Percentiles rank a stretch among this genome's conserved stretches.
These are phyloP conservation scores for Scomber japonicus DNA, from an alignment of 2,113 vertebrate species.

Conservation along the genomic window DNA sequence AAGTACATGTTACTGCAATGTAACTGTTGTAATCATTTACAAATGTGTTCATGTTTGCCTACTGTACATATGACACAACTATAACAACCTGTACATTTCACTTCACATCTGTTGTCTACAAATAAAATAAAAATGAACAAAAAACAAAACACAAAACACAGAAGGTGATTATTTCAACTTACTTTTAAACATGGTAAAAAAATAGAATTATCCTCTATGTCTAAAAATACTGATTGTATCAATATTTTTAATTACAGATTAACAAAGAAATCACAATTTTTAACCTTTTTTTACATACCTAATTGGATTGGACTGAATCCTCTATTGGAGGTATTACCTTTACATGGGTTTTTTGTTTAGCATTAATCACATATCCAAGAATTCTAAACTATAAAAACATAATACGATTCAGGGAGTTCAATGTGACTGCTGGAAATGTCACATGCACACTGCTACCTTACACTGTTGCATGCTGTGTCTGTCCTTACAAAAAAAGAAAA, in stretches of 20 bases:
- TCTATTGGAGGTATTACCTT: background rate
- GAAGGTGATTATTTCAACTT: background rate
- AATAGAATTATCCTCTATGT: background rate
- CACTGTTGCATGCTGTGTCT: conserved; percentile 42
- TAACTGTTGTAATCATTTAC: background rate
- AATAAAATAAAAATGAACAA: background rate
- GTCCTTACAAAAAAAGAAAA: conserved; percentile 20
- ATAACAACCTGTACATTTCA: background rate
- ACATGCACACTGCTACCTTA: conserved; percentile 15
- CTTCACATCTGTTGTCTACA: background rate
- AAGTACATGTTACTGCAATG: background rate
- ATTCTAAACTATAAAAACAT: background rate
- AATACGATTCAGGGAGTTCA: too few species aligned
- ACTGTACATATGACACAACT: background rate
- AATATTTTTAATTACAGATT: background rate
- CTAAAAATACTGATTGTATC: background rate
- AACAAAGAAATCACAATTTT: background rate
- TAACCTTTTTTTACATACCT: background rate
- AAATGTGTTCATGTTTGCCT: too few species aligned
- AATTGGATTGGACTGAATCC: too few species aligned
- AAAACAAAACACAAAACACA: background rate
- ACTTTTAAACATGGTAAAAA: background rate
- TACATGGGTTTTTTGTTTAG: background rate
- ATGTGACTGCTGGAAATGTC: background rate
- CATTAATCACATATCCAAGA: background rate